Percentiles rank a stretch among this genome's conserved stretches.
Evolutionary conservation across 2,888 invertebrate species (phyloP).

Genomic region (Synanthedon myopaeformis): DNA sequence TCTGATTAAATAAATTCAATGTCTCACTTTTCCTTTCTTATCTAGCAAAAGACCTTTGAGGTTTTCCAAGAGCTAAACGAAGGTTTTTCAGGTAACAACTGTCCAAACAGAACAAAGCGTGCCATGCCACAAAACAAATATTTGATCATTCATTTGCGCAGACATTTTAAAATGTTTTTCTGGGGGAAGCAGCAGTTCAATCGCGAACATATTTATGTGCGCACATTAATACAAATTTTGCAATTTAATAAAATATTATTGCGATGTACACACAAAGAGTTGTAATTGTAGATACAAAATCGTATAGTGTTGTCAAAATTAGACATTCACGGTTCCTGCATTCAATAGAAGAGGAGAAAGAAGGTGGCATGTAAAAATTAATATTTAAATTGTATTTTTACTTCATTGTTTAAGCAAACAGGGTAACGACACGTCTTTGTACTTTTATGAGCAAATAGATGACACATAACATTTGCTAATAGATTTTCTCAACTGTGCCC

Average conservation of each 20-base stretch:
- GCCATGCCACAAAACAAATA: conserved; percentile 30
- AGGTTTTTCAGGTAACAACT: conserved; percentile 42
- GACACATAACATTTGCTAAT: conserved; percentile 45
- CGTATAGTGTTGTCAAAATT: conserved; percentile 50
- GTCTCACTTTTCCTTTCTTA: conserved; percentile 29
- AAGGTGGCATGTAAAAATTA: conserved; percentile 22
- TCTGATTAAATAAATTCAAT: conserved; percentile 45
- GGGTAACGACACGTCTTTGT: not conserved
- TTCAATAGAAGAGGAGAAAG: conserved; percentile 48
- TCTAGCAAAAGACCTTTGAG: conserved; percentile 20
- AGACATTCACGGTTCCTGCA: conserved; percentile 47
- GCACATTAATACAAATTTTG: conserved; percentile 2
- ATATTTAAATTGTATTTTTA: no score
- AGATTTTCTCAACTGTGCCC: conserved; percentile 43
- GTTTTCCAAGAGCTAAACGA: conserved; percentile 18
- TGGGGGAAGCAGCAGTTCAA: conserved; percentile 18
- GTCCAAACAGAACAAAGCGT: conserved; percentile 51
- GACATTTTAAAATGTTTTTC: conserved; percentile 12
- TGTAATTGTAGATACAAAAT: conserved; percentile 37
- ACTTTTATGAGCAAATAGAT: conserved; percentile 7
- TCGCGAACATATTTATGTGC: conserved; percentile 14
- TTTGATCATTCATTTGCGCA: conserved; percentile 14
- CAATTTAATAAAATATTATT: conserved; percentile 1
- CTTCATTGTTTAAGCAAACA: not conserved
- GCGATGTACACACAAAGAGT: conserved; percentile 44